Evolutionary conservation across 1,140 invertebrate genomes (phyloP).

Genomic region (Drosophila repletoides): DNA sequence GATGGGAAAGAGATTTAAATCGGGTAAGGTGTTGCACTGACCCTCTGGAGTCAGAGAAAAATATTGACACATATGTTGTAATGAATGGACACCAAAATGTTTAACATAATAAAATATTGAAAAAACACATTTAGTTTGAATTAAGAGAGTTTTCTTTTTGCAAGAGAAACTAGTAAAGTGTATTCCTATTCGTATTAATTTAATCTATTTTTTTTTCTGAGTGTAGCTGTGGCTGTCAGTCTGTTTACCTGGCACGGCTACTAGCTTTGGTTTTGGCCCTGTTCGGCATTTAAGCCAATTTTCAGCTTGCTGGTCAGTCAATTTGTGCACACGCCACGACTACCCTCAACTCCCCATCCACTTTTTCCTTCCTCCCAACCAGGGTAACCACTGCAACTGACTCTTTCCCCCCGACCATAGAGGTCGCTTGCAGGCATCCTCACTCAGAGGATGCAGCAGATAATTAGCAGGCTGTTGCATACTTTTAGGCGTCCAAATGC

Average conservation of each 20-base stretch:
- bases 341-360: neutral
- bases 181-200: too few species aligned
- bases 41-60: too few species aligned
- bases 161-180: too few species aligned
- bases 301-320: constrained; percentile 20
- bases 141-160: too few species aligned
- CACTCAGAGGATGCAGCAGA: neutral
- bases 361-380: neutral
- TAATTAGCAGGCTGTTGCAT: constrained; percentile 21
- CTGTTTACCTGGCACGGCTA: neutral
- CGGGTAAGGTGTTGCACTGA: too few species aligned
- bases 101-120: too few species aligned
- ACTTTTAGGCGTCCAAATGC: constrained; percentile 10
- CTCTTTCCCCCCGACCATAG: too few species aligned
- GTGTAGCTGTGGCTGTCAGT: neutral
- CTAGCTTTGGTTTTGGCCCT: neutral
- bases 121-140: too few species aligned
- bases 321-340: neutral
- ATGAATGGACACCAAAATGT: too few species aligned
- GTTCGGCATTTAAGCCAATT: constrained; percentile 27
- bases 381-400: neutral
- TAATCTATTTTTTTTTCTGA: too few species aligned
- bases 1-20: neutral
- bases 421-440: too few species aligned
- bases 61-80: too few species aligned